Percentiles rank a stretch among this genome's conserved stretches.
phyloP scores from a whole-genome alignment of 2,797 vertebrate genomes.

The Falco concolor region DNA sequence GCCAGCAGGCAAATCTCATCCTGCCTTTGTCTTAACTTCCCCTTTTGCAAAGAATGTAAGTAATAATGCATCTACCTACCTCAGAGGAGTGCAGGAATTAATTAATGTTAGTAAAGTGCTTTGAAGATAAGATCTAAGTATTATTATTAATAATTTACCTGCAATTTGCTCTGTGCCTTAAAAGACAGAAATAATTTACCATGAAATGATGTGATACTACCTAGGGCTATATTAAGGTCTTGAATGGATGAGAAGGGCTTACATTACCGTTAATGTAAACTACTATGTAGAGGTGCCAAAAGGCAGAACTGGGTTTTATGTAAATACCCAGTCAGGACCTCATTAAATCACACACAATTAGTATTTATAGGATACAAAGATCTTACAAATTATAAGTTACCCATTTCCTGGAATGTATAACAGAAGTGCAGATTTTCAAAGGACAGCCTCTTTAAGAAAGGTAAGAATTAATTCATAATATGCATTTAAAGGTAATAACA shows the following conservation, averaged over 20 bases:
- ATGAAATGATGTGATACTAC: constrained; percentile 56
- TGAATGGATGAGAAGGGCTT: constrained; percentile 28
- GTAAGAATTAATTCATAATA: neutral
- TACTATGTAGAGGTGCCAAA: constrained; percentile 1
- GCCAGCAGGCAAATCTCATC: neutral
- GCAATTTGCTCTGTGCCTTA: constrained; percentile 62
- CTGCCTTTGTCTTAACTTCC: neutral
- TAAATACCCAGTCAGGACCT: constrained; percentile 3
- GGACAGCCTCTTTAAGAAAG: neutral
- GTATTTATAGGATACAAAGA: neutral
- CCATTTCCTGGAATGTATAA: neutral
- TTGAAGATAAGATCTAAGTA: constrained; percentile 69
- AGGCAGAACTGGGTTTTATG: constrained; percentile 11
- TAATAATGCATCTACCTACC: constrained; percentile 35
- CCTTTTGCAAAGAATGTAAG: constrained; percentile 19
- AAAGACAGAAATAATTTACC: constrained; percentile 67
- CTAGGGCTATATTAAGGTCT: constrained; percentile 55
- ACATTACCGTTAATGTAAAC: constrained; percentile 39
- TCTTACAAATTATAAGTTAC: constrained; percentile 2
- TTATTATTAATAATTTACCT: constrained; percentile 69
- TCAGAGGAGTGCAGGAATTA: constrained; percentile 47
- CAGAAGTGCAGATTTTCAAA: neutral
- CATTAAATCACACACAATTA: constrained; percentile 36
- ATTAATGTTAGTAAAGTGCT: constrained; percentile 64
- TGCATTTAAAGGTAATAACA: neutral